A percentile compares a stretch with the other conserved stretches of the same genome.
Conservation (phyloP, 2,888 invertebrate species). For the Alviniconcha strummeri region DNA sequence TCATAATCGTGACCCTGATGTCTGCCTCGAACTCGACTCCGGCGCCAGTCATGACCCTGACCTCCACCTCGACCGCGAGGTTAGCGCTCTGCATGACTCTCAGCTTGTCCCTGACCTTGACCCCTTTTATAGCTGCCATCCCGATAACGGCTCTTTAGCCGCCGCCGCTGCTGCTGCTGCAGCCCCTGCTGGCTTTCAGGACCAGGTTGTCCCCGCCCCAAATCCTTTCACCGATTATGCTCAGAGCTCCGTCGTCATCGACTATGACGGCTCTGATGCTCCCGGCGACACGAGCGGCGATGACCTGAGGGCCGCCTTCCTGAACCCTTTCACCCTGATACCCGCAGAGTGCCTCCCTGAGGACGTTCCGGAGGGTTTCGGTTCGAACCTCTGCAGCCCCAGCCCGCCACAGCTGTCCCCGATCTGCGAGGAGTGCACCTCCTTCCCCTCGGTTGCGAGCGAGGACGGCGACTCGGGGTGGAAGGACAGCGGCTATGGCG, state of each 20-base stretch:
- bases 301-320: background rate
- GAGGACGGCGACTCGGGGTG: background rate
- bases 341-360: background rate
- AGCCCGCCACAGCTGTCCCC: slow-evolving; percentile 18
- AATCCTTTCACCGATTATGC: background rate
- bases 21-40: background rate
- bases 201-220: background rate
- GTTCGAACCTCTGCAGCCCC: background rate
- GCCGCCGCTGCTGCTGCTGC: background rate
- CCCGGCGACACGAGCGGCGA: background rate
- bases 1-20: background rate
- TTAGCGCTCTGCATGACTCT: no score
- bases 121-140: no score
- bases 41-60: background rate
- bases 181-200: background rate
- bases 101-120: background rate
- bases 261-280: background rate
- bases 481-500: slow-evolving; percentile 20
- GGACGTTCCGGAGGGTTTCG: background rate
- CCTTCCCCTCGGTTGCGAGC: background rate
- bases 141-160: no score
- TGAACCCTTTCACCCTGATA: background rate
- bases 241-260: background rate
- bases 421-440: slow-evolving; percentile 14
- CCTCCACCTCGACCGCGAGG: background rate